These are phyloP conservation scores for Verasper variegatus DNA, from an alignment of 2,113 vertebrate genomes.

Conservation along the genomic window DNA sequence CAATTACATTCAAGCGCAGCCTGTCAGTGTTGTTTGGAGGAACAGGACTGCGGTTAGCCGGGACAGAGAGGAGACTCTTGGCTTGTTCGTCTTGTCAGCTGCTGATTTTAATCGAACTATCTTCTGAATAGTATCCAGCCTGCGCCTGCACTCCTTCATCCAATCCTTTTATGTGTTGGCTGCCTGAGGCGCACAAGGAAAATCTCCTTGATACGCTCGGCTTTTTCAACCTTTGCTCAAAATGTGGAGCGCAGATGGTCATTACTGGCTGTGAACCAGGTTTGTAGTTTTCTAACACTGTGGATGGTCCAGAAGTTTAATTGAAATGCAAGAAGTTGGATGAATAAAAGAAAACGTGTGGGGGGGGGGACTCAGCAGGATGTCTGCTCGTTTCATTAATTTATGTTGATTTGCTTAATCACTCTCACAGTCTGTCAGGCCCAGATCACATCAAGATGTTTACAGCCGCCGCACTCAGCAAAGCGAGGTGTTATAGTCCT, in stretches of 20 bases:
- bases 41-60: conserved; percentile 45
- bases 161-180: conserved; percentile 65
- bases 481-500: conserved; percentile 53
- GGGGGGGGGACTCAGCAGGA: conserved; percentile 7
- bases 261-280: conserved; percentile 47
- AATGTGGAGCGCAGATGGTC: conserved; percentile 78
- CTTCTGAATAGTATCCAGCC: conserved; percentile 71
- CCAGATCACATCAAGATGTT: conserved; percentile 71
- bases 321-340: conserved; percentile 50
- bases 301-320: conserved; percentile 51
- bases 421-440: conserved; percentile 61
- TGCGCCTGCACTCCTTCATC: conserved; percentile 64
- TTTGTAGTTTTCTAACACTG: conserved; percentile 28
- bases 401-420: conserved; percentile 78
- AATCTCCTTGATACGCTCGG: conserved; percentile 62
- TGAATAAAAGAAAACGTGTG: conserved; percentile 31
- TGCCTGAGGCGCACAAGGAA: conserved; percentile 49
- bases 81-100: conserved; percentile 74
- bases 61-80: conserved; percentile 68
- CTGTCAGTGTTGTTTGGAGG: conserved; percentile 60
- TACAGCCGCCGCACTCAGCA: conserved; percentile 58
- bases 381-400: conserved; percentile 62
- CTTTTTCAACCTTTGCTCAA: conserved; percentile 64
- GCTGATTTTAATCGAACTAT: conserved; percentile 72
- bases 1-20: conserved; percentile 65